Evolutionary conservation across 2,113 vertebrate species (phyloP).

Genomic region (Rafetus swinhoei): DNA sequence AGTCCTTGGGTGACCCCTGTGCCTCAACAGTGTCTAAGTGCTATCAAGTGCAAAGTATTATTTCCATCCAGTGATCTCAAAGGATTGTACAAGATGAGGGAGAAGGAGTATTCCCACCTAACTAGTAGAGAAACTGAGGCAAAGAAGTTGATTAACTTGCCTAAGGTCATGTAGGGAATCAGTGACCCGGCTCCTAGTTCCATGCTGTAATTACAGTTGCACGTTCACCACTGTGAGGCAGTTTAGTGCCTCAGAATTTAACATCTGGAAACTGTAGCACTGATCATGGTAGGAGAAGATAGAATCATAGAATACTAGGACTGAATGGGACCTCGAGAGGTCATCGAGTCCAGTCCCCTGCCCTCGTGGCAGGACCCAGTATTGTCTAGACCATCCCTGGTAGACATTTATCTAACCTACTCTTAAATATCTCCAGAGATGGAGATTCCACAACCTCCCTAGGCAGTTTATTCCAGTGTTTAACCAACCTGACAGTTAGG

Average conservation of each 20-base stretch:
- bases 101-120: neutral
- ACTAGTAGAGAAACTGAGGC: neutral
- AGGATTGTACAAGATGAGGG: neutral
- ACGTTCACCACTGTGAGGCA: fast-evolving
- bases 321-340: no score
- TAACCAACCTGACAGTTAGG: no score
- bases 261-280: neutral
- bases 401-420: no score
- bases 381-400: no score
- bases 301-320: no score
- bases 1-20: neutral
- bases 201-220: neutral
- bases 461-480: no score
- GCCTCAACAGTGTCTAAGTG: neutral
- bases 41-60: neutral
- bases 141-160: neutral
- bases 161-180: neutral
- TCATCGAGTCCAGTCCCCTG: no score
- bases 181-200: fast-evolving
- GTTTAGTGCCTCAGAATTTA: neutral
- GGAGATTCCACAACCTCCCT: no score
- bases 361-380: no score
- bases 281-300: neutral
- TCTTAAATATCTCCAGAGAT: no score
- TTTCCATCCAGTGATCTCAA: neutral